Evolutionary conservation across 1,140 invertebrate species (phyloP), one percentile per base, ranked within the genome.

Genomic region (Drosophila miranda): DNA sequence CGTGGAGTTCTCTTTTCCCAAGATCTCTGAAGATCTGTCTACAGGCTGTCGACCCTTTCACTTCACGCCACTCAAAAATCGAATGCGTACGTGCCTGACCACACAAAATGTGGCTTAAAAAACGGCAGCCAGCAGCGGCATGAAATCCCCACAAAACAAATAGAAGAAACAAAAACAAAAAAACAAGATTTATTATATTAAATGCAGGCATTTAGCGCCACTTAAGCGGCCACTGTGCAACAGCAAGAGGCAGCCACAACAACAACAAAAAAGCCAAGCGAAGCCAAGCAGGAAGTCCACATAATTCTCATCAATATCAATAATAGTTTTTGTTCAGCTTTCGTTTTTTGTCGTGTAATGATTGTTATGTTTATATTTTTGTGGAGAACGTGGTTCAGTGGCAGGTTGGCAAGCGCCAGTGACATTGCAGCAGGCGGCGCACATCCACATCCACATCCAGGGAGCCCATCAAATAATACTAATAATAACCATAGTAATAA

Each of bases 401-500:
- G 61, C 61, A 8, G 54, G 43, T 66, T 23, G 48, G 6, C n/a
- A 64, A 74, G 57, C 58, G 55, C 34, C 68, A 62, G 74, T 83
- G 80, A 79, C 71, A 74, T 72, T 50, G 73, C 74, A 50, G 44
- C 16, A 66, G 56, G 53, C 64, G 69, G 28, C 67, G 48, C 59
- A 44, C 55, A 69, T 13, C 8, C 30, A 57, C 50, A 67, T 38
- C 34, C 34, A 38, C 34, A 38, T 38, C 11, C 34, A 51, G 60
- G 62, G 52, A 30, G 80, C 41, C 56, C 58, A 66, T 69, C 64
- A 71, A 75, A 78, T 74, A 74, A 55, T 82, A 86, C 75, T 82
- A 78, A 81, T 86, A 86, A 86, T 82, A 86, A 86, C 78, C 68
- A 86, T 88, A 86, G 81, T 86, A 84, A 84, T 81, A 84, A 87